Base-by-base conservation (phyloP, 1,140 invertebrate genomes). In the Drosophila bifasciata region DNA sequence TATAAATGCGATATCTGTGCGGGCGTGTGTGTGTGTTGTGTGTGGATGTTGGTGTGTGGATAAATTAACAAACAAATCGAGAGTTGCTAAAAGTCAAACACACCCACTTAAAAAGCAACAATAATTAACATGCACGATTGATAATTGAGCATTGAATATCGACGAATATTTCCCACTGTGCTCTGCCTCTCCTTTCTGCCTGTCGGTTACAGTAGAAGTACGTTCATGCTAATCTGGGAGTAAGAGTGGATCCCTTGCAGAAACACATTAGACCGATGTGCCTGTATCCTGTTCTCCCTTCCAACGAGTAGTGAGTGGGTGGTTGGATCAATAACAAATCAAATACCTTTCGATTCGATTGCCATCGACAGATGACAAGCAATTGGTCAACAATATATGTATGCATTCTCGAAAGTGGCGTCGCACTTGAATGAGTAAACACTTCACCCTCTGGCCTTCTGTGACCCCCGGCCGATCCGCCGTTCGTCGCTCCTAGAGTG, bases 101-200 rank as follows among this genome's bases (percentile, higher is more conserved):
- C 56, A 62, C 72, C 70, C 55, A 55, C 60, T 57, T 75, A 64
- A 44, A 72, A 43, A 67, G 72, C 45, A 44, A 11, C 32, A 61
- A 45, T 77, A 77, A 83, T 81, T 81, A 55, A 62, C 58, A 77
- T 81, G 73, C 68, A 61, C 78, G 50, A 73, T 67, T 63, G 45
- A 50, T 44, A 51, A n/a, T 61, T 11, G 32, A 36, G 9, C 13
- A 13, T 36, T 3, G 11, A 36, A 36, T 13, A 36, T 36, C 32
- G 32, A 36, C 2, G 11, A 11, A 36, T 36, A 36, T 36, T 36
- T 13, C 11, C 48, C 17, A 39, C 61, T 11, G 17, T 15, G 32
- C 3, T 13, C 11, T 36, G n/a, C n/a, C n/a, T n/a, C n/a, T n/a
- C n/a, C n/a, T n/a, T n/a, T n/a, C n/a, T n/a, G n/a, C n/a, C n/a